Evolutionary conservation across 2,888 invertebrate genomes (phyloP).

Genomic region (Polymixis flavicincta): DNA sequence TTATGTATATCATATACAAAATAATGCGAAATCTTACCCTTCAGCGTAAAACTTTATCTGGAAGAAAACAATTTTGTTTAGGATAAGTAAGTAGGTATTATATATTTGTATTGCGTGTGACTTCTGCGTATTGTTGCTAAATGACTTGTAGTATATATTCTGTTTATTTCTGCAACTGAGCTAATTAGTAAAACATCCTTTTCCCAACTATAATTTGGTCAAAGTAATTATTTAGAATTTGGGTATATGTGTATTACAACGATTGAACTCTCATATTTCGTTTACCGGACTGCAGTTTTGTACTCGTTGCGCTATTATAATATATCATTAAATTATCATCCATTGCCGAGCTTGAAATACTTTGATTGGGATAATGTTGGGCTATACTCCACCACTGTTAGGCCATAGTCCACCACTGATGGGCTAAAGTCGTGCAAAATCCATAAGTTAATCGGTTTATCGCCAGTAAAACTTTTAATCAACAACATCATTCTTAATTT

Average conservation of each 20-base stretch:
- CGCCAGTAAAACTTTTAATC: neutral
- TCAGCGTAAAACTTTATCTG: conserved; percentile 26
- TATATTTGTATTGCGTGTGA: conserved; percentile 2
- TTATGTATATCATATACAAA: conserved; percentile 51
- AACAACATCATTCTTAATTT: conserved; percentile 28
- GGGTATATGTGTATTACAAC: no score
- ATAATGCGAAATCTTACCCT: conserved; percentile 28
- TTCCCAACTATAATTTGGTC: no score
- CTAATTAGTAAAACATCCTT: neutral
- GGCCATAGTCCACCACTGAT: no score
- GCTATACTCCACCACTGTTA: no score
- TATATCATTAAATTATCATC: no score
- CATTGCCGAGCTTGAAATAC: neutral
- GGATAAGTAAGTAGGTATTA: neutral
- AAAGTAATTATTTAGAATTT: neutral
- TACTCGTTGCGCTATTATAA: neutral
- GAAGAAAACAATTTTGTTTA: conserved; percentile 13
- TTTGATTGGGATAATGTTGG: no score
- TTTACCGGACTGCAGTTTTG: neutral
- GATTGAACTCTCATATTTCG: neutral
- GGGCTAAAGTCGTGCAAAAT: neutral
- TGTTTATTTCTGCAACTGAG: neutral
- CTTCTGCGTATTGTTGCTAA: neutral
- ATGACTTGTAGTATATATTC: neutral
- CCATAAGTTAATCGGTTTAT: neutral